Base-by-base conservation (phyloP, 2,797 vertebrate species). In the Hydrocynus forskahlii region DNA sequence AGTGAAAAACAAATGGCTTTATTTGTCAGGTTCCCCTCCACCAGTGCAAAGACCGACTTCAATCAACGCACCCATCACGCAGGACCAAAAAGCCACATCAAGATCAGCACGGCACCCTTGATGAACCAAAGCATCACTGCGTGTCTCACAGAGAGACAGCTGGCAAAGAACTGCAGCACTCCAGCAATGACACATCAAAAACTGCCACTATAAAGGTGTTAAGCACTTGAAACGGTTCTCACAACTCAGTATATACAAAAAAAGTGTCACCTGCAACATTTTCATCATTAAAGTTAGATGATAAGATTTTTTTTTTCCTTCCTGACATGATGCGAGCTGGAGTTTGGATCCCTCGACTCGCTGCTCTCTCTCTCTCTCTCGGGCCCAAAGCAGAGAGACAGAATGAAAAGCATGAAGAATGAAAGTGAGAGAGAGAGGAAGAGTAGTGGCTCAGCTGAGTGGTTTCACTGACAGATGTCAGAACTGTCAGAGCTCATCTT, bases 151-250 rank as follows among this genome's bases (percentile, higher is more conserved):
- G 83, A 82, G 78, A 70, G 80, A 84, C 74, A 74, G 88, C 84
- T 88, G 86, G 84, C 45, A 66, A 81, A 83, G 80, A 89, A 86
- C 83, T 80, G 75, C 83, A 5, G 64, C 60, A 72, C 89, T 89
- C 89, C 83, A 90, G 87, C 86, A 88, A 87, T 81, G 52, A 45
- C 71, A 57, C 82, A 85, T 89, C 89, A 88, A 86, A 89, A 81
- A 76, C 69, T 75, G 21, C 50, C 0, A 52, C 82, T 84, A 91
- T 80, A 90, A 90, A 90, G 80, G 84, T 81, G 76, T 62, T 84
- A 84, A 85, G 81, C 60, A 85, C 88, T 92, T 91, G 87, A 91
- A 92, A 89, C 85, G 63, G 85, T 84, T 75, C 13, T 79, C 82
- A 43, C 80, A 81, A 81, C 73, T 17, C 71, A 88, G 82, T 80